Conservation (phyloP, 2,113 vertebrate species). For the Oreochromis niloticus region DNA sequence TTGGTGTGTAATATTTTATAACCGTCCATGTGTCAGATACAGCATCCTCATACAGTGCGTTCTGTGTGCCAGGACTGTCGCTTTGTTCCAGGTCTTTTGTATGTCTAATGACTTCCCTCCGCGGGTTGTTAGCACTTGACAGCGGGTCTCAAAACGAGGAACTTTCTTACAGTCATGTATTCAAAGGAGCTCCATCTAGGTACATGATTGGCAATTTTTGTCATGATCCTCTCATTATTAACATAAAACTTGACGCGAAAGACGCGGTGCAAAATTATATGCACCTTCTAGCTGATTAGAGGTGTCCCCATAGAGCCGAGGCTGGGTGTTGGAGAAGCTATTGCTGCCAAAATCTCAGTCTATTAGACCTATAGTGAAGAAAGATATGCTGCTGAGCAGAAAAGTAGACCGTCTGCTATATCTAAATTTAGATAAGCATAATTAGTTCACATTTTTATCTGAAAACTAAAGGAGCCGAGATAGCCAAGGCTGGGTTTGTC, state of each 20-base stretch:
- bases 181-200: conserved; percentile 99
- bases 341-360: conserved; percentile 59
- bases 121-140: conserved; percentile 99
- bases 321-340: conserved; percentile 42
- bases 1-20: conserved; percentile 18
- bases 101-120: conserved; percentile 99
- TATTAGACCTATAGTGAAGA: conserved; percentile 57
- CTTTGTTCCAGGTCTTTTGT: conserved; percentile 97
- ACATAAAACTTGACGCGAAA: conserved; percentile 97
- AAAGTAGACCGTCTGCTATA: conserved; percentile 12
- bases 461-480: neutral
- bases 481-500: neutral
- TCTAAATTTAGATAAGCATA: conserved; percentile 25
- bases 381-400: conserved; percentile 38
- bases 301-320: conserved; percentile 80
- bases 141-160: conserved; percentile 97
- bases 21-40: conserved; percentile 84
- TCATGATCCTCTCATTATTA: conserved; percentile 99
- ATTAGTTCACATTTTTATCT: conserved; percentile 27
- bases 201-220: conserved; percentile 99
- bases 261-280: conserved; percentile 85
- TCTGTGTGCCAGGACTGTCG: conserved; percentile 90
- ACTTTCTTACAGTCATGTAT: conserved; percentile 94
- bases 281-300: conserved; percentile 88
- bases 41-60: conserved; percentile 88